phyloP scores from a whole-genome alignment of 2,113 vertebrate genomes.

The Trematomus loennbergii region DNA sequence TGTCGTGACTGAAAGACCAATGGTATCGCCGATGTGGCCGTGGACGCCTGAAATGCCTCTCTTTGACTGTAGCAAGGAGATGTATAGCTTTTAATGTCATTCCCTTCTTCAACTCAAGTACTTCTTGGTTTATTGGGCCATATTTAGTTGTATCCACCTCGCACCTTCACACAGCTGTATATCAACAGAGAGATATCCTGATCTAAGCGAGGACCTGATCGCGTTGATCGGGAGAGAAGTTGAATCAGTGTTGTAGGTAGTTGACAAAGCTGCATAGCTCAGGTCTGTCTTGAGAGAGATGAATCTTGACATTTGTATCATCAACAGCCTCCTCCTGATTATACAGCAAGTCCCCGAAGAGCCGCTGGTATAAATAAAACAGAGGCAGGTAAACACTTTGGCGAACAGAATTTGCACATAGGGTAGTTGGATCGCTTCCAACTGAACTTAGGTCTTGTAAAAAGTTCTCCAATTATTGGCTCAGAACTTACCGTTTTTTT shows the following conservation, averaged over 20 bases:
- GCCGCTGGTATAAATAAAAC: conserved; percentile 43
- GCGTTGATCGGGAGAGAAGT: conserved; percentile 6
- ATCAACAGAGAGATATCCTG: not conserved
- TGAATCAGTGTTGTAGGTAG: conserved; percentile 27
- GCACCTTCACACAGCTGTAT: not conserved
- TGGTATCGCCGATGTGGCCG: conserved; percentile 45
- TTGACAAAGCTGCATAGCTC: conserved; percentile 45
- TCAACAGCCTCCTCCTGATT: conserved; percentile 46
- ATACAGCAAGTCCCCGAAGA: conserved; percentile 53
- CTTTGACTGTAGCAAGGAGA: conserved; percentile 6
- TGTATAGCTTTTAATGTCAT: not conserved
- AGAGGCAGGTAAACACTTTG: conserved; percentile 22
- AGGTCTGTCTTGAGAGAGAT: conserved; percentile 41
- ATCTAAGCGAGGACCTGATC: conserved; percentile 36
- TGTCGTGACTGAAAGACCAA: conserved; percentile 72
- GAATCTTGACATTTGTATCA: conserved; percentile 57
- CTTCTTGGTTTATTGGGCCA: not conserved
- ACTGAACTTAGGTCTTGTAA: conserved; percentile 35
- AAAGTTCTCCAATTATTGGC: conserved; percentile 39
- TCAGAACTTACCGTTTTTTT: not conserved
- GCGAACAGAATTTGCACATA: conserved; percentile 16
- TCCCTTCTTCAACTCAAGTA: not conserved
- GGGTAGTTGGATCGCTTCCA: conserved; percentile 10
- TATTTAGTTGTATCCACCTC: not conserved
- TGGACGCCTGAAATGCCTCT: not conserved